Base-by-base conservation (phyloP, 2,113 vertebrate species). In the Vidua chalybeata region DNA sequence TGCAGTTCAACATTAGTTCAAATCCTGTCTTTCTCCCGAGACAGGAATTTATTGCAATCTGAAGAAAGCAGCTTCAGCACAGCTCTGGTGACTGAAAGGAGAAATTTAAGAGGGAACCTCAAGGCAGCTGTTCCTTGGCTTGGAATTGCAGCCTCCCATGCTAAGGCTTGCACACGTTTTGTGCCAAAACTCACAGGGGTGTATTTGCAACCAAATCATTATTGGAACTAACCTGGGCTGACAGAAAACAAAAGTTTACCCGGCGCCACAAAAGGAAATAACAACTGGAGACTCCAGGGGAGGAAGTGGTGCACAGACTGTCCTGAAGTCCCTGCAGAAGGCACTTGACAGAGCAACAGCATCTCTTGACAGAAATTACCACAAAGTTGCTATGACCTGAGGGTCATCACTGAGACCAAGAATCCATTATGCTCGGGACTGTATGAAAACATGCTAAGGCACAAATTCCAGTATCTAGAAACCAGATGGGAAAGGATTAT, bases 141-240 rank as follows among this genome's bases (percentile, higher is more conserved):
- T 68, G 17, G 35, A 72, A 68, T 7, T 46, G 7, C 28, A 83
- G 9, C 15, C 9, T 82, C 46, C 31, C 3, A 0, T 1, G 7
- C 39, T 72, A 18, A 56, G 22, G 21, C 58, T 63, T 5, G 12
- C 13, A 5, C 3, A 19, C 0, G 0, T 30, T 73, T 45, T 24
- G 54, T 76, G 83, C 45, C 82, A 88, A 56, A 79, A 82, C 33
- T 83, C 63, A 67, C 56, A 54, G 0, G 1, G 30, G 37, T 22
- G 11, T 20, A 9, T 33, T 23, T 3, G 10, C 12, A 71, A 75
- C 35, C 35, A 71, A 54, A 66, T 41, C 30, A 6, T 23, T 10
- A 52, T 31, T 8, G 5, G 31, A 46, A 11, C 22, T 46, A 28
- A 22, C 27, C 37, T 0, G 0, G 7, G 30, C 56, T 72, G 39